Base-by-base conservation (phyloP, 2,113 vertebrate genomes). In the Coregonus clupeaformis region DNA sequence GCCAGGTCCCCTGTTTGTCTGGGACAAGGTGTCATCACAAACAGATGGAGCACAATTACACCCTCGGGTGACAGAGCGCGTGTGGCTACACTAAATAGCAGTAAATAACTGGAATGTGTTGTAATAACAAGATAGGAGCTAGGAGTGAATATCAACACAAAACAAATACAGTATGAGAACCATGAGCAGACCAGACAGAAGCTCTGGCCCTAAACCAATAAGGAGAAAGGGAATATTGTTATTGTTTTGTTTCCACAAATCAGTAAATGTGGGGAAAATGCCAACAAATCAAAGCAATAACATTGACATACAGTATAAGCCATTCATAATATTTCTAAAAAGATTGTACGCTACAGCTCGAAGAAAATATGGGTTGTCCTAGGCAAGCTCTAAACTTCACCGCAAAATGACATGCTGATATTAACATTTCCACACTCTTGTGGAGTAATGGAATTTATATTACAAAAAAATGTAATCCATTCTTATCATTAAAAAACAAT, bases 11-110 rank as follows among this genome's bases (percentile, higher is more conserved):
- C 77, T 68, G 69, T 64, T 74, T 77, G 68, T 79, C 79, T 71
- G 60, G 77, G 60, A 24, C 77, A 66, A 55, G 78, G 69, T 66
- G 30, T 73, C 75, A 79, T 76, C 71, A 71, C 72, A 76, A 81
- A 81, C 84, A 83, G 77, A 82, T 75, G 79, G 77, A 77, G 71
- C 55, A 73, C 75, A 77, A 88, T 85, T 84, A 82, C 69, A 73
- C 75, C 67, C 70, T 59, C 65, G 77, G 73, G 78, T 60, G 69
- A 68, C 59, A 52, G 32, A 29, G 30, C 27, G 68, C 72, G 62
- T 73, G 68, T 68, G 32, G 30, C 52, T 52, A 68, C 68, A 63
- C 67, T 80, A 83, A 83, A 83, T 75, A 72, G 75, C 65, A 69
- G 70, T 73, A 72, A 82, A 81, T 71, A 82, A 68, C 63, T 65